A percentile compares a stretch with the other conserved stretches of the same genome.
These are phyloP conservation scores for Xenopus petersii DNA, from an alignment of 2,797 vertebrate genomes.

Conservation along the genomic window DNA sequence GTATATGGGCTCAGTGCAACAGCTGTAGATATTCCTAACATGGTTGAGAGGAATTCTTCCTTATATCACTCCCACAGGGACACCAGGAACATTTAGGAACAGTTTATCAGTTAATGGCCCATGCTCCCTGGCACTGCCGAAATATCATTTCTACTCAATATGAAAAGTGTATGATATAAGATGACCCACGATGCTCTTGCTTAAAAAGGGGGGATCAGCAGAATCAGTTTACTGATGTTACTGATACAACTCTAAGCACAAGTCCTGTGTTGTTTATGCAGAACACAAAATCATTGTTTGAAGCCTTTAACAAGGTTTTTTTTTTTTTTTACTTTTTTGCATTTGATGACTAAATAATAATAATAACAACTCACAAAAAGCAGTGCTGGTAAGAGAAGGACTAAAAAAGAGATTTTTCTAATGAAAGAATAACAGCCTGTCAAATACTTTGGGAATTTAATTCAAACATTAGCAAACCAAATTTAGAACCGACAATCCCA, in stretches of 20 bases:
- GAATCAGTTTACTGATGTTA: neutral
- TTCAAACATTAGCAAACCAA: conserved; percentile 32
- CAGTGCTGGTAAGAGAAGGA: neutral
- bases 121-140: neutral
- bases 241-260: conserved; percentile 4
- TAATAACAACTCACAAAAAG: neutral
- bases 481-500: conserved; percentile 20
- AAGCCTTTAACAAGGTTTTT: neutral
- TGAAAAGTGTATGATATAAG: neutral
- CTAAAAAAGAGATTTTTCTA: conserved; percentile 12
- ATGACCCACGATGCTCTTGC: neutral
- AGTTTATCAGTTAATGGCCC: neutral
- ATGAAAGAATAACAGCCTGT: conserved; percentile 8
- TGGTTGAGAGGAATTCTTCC: neutral
- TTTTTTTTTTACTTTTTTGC: too few relatives aligned
- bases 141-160: conserved; percentile 2
- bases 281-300: conserved; percentile 1
- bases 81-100: conserved; percentile 4
- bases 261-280: neutral
- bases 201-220: neutral
- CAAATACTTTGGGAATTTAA: conserved; percentile 24
- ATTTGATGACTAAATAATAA: conserved; percentile 11
- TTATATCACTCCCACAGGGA: neutral
- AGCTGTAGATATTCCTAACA: neutral
- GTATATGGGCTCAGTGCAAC: conserved; percentile 2